A percentile compares a stretch with the other conserved stretches of the same genome.
Evolutionary conservation across 2,888 invertebrate genomes (phyloP).

Genomic region (Hipparchia sbordonii): DNA sequence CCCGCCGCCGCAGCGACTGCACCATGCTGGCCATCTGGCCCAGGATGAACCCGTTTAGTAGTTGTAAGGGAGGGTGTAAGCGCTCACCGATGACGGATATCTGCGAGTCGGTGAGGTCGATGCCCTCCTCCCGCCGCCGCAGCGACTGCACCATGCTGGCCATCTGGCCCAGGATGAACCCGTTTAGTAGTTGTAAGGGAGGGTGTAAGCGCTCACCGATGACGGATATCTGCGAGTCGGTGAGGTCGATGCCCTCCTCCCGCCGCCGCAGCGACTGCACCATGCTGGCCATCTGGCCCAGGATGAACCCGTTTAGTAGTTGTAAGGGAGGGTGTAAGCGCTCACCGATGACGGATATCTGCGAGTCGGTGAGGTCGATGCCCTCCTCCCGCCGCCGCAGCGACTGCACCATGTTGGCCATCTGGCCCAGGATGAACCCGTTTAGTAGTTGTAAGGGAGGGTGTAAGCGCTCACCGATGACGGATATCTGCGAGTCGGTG

Average conservation of each 20-base stretch:
- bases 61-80: not conserved
- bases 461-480: too few species aligned
- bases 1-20: not conserved
- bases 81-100: conserved; percentile 11
- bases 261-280: not conserved
- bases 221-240: conserved; percentile 9
- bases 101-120: conserved; percentile 4
- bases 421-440: conserved; percentile 3
- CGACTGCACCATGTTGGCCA: conserved; percentile 8
- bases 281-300: conserved; percentile 16
- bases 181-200: too few species aligned
- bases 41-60: not conserved
- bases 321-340: not conserved
- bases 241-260: conserved; percentile 10
- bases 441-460: too few species aligned
- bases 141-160: conserved; percentile 12
- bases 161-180: conserved; percentile 6
- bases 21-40: conserved; percentile 16
- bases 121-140: conserved; percentile 1
- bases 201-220: not conserved
- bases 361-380: not conserved
- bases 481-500: too few species aligned
- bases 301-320: not conserved
- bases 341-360: conserved; percentile 15
- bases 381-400: conserved; percentile 5